Evolutionary conservation across 2,888 invertebrate species (phyloP), one percentile per base, ranked within the genome.

Genomic region (Ctena decussata): DNA sequence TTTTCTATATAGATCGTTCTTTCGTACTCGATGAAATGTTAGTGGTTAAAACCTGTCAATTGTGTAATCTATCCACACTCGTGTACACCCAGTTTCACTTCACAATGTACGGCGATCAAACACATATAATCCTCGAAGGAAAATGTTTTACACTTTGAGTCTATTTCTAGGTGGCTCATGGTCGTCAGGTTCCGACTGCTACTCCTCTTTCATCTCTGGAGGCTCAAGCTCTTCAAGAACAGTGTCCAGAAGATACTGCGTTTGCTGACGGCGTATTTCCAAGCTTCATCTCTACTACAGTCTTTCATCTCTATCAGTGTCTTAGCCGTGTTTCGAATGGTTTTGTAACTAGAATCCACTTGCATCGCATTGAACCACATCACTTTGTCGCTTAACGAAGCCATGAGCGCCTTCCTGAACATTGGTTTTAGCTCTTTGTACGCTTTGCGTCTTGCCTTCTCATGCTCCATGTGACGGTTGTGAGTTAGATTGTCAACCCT

Each of bases 361-460:
- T 11, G 53, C n/a, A 74, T 46, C n/a, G 49, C 73, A 74, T 74
- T 49, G 72, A 44, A 41, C 72, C 18, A 72, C 72, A 72, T n/a
- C 24, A 24, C 44, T 44, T 24, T n/a, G n/a, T 72, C 44, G 44
- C 44, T 27, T 44, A 41, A 49, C n/a, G 21, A 11, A 21, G n/a
- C 49, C 18, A 11, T n/a, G 49, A 49, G 18, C 37, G 70, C 37
- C 27, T 70, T 32, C 6, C 70, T 70, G 70, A 24, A 70, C n/a
- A 27, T 18, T 21, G 8, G 21, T 70, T 35, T 70, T 27, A 37
- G 21, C 5, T 70, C 70, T 18, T 70, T 2, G 21, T 39, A 30
- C 21, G 21, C 70, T 21, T 35, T 32, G 18, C 35, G 21, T 24
- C 70, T n/a, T 18, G n/a, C 35, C 39, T 37, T 37, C 70, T 32